Conservation (phyloP, 2,797 vertebrate genomes). For the Danio kyathit region DNA sequence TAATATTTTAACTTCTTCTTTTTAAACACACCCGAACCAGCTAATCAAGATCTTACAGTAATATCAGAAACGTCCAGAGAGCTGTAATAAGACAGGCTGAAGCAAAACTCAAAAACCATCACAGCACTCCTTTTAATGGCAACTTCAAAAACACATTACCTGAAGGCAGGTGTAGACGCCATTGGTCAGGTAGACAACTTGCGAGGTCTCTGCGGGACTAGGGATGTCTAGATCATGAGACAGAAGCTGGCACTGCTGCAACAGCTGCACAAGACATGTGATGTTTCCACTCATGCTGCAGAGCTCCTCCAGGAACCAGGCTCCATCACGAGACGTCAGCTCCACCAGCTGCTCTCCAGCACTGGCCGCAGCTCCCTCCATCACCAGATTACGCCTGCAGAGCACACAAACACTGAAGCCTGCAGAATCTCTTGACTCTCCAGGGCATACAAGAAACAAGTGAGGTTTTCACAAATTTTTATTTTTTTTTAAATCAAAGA, state of each 20-base stretch:
- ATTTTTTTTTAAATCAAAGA: background rate
- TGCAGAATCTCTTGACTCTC: background rate
- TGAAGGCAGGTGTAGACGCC: slow-evolving; percentile 96
- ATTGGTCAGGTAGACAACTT: slow-evolving; percentile 92
- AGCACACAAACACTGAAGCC: background rate
- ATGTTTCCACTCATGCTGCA: slow-evolving; percentile 97
- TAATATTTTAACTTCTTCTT: too few species aligned
- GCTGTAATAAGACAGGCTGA: too few species aligned
- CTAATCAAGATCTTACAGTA: too few species aligned
- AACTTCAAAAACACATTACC: slow-evolving; percentile 72
- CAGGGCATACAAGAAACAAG: background rate
- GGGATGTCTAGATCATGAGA: slow-evolving; percentile 94
- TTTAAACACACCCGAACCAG: too few species aligned
- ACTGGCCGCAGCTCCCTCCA: slow-evolving; percentile 94
- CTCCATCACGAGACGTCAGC: slow-evolving; percentile 92
- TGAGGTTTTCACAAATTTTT: background rate
- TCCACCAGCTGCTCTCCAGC: slow-evolving; percentile 96
- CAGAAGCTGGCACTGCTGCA: slow-evolving; percentile 91
- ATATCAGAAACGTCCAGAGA: too few species aligned
- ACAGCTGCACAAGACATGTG: slow-evolving; percentile 87
- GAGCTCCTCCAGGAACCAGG: slow-evolving; percentile 98
- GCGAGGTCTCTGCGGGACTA: slow-evolving; percentile 86
- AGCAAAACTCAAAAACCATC: too few species aligned
- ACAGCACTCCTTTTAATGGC: background rate
- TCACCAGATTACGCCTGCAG: slow-evolving; percentile 93